These are phyloP conservation scores for Sarcoramphus papa DNA, from an alignment of 2,797 vertebrate genomes.

Conservation along the genomic window DNA sequence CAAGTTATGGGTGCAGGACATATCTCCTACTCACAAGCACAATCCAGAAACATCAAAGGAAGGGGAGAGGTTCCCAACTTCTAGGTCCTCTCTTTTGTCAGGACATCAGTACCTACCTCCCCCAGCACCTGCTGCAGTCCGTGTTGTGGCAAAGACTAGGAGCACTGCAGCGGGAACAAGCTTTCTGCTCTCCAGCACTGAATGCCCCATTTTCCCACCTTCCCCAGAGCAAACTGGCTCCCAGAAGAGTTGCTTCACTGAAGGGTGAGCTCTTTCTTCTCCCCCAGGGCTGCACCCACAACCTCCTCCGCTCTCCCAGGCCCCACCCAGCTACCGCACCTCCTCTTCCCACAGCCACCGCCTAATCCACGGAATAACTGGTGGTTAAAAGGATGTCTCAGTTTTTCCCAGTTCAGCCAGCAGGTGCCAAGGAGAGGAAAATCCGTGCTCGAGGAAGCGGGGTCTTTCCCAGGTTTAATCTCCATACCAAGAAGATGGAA, in stretches of 20 bases:
- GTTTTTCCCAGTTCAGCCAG: background rate
- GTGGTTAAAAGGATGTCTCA: background rate
- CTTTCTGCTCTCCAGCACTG: background rate
- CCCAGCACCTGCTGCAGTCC: background rate
- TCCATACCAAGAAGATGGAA: background rate
- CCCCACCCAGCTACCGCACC: background rate
- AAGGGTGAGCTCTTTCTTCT: background rate
- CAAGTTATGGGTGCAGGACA: accelerated
- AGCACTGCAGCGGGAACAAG: background rate
- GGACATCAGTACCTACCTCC: background rate
- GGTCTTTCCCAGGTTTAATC: background rate
- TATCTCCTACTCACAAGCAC: background rate
- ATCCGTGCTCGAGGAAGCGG: background rate
- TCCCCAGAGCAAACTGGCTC: background rate
- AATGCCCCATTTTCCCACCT: background rate
- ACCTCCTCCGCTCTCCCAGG: background rate
- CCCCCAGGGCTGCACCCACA: background rate
- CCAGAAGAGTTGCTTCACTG: background rate
- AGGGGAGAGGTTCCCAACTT: background rate
- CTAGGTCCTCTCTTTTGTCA: background rate
- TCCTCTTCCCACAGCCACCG: background rate
- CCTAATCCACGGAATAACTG: background rate
- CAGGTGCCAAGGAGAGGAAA: background rate
- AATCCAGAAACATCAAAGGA: background rate
- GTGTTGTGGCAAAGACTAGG: accelerated